Base-by-base conservation (phyloP, 2,113 vertebrate genomes). In the Leiothrix lutea region DNA sequence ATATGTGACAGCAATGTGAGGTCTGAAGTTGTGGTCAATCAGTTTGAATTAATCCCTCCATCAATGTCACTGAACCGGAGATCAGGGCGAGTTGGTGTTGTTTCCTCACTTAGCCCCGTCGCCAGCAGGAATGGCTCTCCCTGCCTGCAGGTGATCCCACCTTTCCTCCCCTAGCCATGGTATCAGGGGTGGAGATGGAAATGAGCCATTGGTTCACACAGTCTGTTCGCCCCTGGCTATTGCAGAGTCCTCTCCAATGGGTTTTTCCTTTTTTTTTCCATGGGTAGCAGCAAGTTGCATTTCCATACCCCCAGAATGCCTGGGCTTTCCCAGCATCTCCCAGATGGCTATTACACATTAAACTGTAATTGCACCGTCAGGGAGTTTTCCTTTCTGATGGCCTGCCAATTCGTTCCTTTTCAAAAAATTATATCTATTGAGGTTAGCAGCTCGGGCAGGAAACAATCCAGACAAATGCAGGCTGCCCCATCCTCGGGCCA, bases 371-470 rank as follows among this genome's bases (percentile, higher is more conserved):
- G 82, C 72, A 88, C 72, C 1, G 1, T 95, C 92, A 94, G 93
- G 79, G 92, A 94, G 92, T 86, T 95, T 94, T 94, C 87, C 64
- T 72, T 97, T 95, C 79, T 92, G 92, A 92, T 86, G 86, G 53
- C 62, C 88, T 86, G 95, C 89, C 91, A 97, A n/a, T 53, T n/a
- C 0, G 3, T 42, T 93, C 75, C 90, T 75, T 95, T 86, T 71
- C 81, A 90, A 81, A 93, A 79, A 81, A 77, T 33, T 36, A 1
- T 81, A 82, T 94, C 90, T 81, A 10, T 58, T 5, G 31, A 81
- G 58, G 60, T 94, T 94, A 95, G 89, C 85, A 95, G 83, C 81
- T 86, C 6, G 72, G 84, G 61, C 88, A 96, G 91, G 88, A 94
- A 95, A 90, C 64, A 90, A 89, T 72, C 67, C 93, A 92, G 88